These are phyloP conservation scores for Suillia variegata DNA, from an alignment of 2,888 invertebrate genomes.

Conservation along the genomic window DNA sequence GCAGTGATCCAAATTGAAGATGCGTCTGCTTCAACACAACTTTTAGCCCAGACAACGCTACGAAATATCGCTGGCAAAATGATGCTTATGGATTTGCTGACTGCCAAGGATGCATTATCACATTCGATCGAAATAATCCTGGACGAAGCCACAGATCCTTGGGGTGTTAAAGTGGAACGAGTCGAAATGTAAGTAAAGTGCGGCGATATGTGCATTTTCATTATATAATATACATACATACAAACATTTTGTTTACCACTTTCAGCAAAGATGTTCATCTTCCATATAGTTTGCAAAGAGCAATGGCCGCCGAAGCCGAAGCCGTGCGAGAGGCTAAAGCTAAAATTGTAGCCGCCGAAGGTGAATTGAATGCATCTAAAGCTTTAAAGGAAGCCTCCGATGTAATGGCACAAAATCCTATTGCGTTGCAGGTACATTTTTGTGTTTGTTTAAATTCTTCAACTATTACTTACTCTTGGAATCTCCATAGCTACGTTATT, in stretches of 20 bases:
- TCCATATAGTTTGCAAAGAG: slow-evolving; percentile 31
- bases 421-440: slow-evolving; percentile 32
- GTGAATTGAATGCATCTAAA: slow-evolving; percentile 33
- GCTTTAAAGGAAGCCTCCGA: slow-evolving; percentile 34
- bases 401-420: slow-evolving; percentile 33
- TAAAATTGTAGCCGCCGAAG: slow-evolving; percentile 37
- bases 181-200: slow-evolving; percentile 91
- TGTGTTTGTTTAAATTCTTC: background rate
- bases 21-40: slow-evolving; percentile 70
- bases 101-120: slow-evolving; percentile 87
- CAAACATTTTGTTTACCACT: no score
- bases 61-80: slow-evolving; percentile 89
- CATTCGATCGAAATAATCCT: slow-evolving; percentile 82
- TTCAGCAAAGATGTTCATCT: slow-evolving; percentile 35
- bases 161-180: slow-evolving; percentile 91
- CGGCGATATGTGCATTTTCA: no score
- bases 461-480: slow-evolving; percentile 12
- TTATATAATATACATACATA: no score
- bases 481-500: slow-evolving; percentile 39
- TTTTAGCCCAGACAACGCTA: slow-evolving; percentile 80
- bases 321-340: slow-evolving; percentile 37
- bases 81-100: slow-evolving; percentile 86
- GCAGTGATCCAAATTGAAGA: slow-evolving; percentile 71
- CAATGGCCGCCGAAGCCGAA: slow-evolving; percentile 38
- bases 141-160: slow-evolving; percentile 84